phyloP scores from a whole-genome alignment of 2,888 invertebrate species.

The Napeogenes inachia region DNA sequence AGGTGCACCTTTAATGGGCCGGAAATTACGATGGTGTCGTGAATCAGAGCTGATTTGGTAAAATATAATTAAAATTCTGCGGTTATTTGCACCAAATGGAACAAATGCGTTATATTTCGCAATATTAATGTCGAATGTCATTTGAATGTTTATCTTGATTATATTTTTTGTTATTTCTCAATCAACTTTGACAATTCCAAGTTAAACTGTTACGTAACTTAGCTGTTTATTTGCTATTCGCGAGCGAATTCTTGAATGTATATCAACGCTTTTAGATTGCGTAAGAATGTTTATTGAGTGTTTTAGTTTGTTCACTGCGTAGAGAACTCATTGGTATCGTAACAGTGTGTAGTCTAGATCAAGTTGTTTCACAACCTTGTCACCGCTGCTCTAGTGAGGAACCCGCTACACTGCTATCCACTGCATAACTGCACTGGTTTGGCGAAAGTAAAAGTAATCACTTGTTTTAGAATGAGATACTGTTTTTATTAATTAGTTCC shows the following conservation, averaged over 20 bases:
- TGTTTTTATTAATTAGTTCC: conserved; percentile 8
- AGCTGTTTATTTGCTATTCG: conserved; percentile 12
- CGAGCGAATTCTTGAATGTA: conserved; percentile 18
- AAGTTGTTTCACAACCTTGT: conserved; percentile 72
- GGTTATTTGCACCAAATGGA: conserved; percentile 34
- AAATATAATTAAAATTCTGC: conserved; percentile 48
- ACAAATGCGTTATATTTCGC: no score
- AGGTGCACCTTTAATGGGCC: conserved; percentile 62
- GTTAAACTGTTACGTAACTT: conserved; percentile 14
- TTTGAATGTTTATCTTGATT: no score
- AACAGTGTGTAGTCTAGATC: conserved; percentile 50
- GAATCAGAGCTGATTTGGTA: conserved; percentile 43
- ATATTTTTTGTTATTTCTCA: conserved; percentile 14
- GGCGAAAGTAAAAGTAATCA: conserved; percentile 67
- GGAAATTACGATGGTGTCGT: conserved; percentile 65
- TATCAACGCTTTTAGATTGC: conserved; percentile 23
- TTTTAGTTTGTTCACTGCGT: conserved; percentile 28
- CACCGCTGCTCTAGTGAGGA: conserved; percentile 63
- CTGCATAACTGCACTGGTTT: conserved; percentile 57
- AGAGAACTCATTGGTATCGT: conserved; percentile 33
- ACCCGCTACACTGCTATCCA: conserved; percentile 54
- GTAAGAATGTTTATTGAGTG: conserved; percentile 26
- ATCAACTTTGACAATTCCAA: conserved; percentile 23
- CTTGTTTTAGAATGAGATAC: conserved; percentile 15
- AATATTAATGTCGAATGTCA: no score